These are phyloP conservation scores for Hippasteria phrygiana DNA, from an alignment of 53 echinoderm and acorn worm genomes.

Conservation along the genomic window DNA sequence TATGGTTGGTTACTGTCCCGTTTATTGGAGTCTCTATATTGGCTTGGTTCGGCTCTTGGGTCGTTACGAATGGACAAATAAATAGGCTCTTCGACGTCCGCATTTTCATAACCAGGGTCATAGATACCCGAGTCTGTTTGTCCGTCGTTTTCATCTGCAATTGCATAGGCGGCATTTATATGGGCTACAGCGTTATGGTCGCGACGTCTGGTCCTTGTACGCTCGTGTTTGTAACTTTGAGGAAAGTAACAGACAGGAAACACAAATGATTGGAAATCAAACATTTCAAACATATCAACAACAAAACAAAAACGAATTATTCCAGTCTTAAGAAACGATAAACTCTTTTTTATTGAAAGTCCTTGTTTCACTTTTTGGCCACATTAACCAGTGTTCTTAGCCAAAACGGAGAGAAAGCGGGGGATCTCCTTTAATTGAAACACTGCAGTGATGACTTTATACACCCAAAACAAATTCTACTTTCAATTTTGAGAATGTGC, in stretches of 20 bases:
- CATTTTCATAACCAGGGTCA: constrained; percentile 45
- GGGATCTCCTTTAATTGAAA: too few relatives aligned
- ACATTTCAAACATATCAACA: too few relatives aligned
- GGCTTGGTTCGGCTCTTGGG: neutral
- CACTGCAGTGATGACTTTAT: too few relatives aligned
- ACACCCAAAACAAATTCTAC: too few relatives aligned
- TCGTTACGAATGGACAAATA: constrained; percentile 57
- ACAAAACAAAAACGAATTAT: too few relatives aligned
- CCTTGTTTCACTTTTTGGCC: too few relatives aligned
- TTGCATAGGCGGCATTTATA: constrained; percentile 42
- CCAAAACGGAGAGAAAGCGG: too few relatives aligned
- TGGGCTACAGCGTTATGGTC: neutral
- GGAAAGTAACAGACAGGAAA: neutral
- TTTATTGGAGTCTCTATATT: neutral
- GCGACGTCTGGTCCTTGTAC: neutral
- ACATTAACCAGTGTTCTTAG: too few relatives aligned
- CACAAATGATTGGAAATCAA: neutral
- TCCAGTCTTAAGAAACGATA: too few relatives aligned
- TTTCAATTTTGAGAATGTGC: too few relatives aligned
- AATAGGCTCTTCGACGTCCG: constrained; percentile 27
- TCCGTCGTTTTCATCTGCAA: neutral
- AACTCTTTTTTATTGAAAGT: too few relatives aligned
- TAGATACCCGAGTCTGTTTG: constrained; percentile 55
- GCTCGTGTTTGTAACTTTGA: neutral
- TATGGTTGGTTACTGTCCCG: constrained; percentile 5